phyloP scores from a whole-genome alignment of 2,797 vertebrate species.

The Helarctos malayanus region DNA sequence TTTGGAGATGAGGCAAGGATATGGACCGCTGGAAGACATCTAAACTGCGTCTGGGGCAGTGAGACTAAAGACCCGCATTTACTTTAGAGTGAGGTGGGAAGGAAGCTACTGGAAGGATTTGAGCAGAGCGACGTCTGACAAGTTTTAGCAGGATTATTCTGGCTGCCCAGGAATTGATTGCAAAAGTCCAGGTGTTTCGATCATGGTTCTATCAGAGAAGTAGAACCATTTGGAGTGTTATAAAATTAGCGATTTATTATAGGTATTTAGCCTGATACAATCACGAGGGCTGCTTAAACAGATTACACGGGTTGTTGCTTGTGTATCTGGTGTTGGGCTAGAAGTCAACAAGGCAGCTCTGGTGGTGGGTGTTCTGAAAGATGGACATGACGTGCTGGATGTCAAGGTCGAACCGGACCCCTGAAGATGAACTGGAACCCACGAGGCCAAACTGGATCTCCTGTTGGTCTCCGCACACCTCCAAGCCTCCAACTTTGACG shows the following conservation, averaged over 20 bases:
- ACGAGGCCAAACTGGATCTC: neutral
- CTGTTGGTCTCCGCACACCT: neutral
- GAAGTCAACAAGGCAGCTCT: neutral
- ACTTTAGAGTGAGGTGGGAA: slow-evolving; percentile 4
- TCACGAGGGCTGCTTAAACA: neutral
- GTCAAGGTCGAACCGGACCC: neutral
- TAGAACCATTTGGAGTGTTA: neutral
- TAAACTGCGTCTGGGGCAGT: neutral
- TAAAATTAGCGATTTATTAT: neutral
- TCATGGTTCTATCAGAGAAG: neutral
- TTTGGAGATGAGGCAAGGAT: neutral
- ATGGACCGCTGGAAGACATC: neutral
- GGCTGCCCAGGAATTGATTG: neutral
- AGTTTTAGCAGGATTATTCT: neutral
- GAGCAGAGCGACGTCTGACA: neutral
- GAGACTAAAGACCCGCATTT: neutral
- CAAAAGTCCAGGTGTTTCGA: neutral
- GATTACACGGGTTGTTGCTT: neutral
- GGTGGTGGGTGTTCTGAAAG: neutral
- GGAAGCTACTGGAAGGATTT: neutral
- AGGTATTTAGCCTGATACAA: neutral
- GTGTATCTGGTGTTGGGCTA: neutral
- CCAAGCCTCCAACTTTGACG: neutral
- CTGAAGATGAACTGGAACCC: neutral
- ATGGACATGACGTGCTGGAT: neutral